A percentile compares a stretch with the other conserved stretches of the same genome.
These are phyloP conservation scores for Charadrius vociferus DNA, from an alignment of 2,113 vertebrate genomes.

Conservation along the genomic window DNA sequence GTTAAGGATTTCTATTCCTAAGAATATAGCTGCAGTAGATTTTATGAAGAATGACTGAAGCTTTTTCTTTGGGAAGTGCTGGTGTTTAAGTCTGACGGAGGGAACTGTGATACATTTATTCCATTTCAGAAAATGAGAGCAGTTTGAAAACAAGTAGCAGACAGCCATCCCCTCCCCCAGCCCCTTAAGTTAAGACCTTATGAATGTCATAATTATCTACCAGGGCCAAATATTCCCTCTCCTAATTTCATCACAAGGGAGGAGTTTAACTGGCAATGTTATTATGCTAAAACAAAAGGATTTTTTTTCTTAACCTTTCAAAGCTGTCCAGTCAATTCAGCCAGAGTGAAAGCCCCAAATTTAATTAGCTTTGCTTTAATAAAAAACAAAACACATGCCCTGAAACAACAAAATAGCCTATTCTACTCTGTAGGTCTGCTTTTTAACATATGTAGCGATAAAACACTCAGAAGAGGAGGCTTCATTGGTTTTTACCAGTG, in stretches of 20 bases:
- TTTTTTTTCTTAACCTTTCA: conserved; percentile 26
- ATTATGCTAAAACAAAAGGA: neutral
- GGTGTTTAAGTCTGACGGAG: conserved; percentile 34
- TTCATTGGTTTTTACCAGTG: neutral
- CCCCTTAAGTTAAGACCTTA: conserved; percentile 28
- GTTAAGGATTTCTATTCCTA: conserved; percentile 47
- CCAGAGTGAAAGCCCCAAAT: neutral
- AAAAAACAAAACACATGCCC: neutral
- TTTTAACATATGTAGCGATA: neutral
- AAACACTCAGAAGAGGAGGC: neutral
- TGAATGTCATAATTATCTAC: conserved; percentile 67
- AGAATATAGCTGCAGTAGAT: conserved; percentile 45
- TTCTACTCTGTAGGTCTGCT: neutral
- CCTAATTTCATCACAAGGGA: conserved; percentile 43
- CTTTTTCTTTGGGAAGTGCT: conserved; percentile 57
- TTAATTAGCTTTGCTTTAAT: conserved; percentile 10
- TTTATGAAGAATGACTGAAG: conserved; percentile 45
- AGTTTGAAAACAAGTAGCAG: conserved; percentile 49
- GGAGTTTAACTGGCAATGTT: neutral
- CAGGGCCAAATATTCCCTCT: conserved; percentile 44
- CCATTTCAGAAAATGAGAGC: conserved; percentile 62
- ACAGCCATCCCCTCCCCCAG: neutral
- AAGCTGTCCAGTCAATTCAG: conserved; percentile 13
- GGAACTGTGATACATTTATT: conserved; percentile 52
- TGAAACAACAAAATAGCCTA: neutral